Evolutionary conservation across 2,113 vertebrate species (phyloP), one percentile per base, ranked within the genome.

Genomic region (Setophaga petechia): DNA sequence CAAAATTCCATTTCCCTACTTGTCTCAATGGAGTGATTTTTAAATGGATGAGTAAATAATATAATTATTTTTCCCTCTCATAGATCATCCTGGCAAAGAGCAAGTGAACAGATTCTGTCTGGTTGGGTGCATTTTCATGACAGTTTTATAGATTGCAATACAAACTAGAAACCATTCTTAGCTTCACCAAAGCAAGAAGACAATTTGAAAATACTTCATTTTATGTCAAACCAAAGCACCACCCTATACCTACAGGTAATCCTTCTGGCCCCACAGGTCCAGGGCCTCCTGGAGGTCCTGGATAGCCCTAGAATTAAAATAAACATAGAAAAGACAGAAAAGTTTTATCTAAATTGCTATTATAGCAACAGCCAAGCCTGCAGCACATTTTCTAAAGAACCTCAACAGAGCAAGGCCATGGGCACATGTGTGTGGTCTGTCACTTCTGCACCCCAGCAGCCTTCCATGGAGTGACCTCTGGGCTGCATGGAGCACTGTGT

Each of bases 201-300:
- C 7, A 58, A 69, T 20, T 62, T 67, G 35, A 74, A 65, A 75
- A 65, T 4, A 17, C 9, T 28, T 43, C 2, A 46, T 46, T 87
- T 81, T 63, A 46, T 18, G 19, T 66, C 47, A 87, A 49, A 77
- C 2, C 16, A 85, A 93, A 83, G 61, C 22, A 73, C 25, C 8
- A 28, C 11, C 54, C 55, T 93, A 86, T 89, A 99, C 99, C 98
- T 98, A 99, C 99, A 87, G 98, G 97, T 87, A 98, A 95, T 83
- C 99, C 99, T 93, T 98, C 97, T 65, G 98, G 96, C 12, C 99
- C 99, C 7, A 98, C n/a, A 73, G 98, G 97, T 47, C 99, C 99
- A 77, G 98, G 97, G 96, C 96, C 44, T 55, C 99, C 99, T 88
- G 99, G 97, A 93, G 98, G 92, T 88, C 99, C 99, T 90, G 98